Percentiles rank a stretch among this genome's conserved stretches.
Conservation (phyloP, 2,113 vertebrate genomes). For the Paracanthobrama guichenoti region DNA sequence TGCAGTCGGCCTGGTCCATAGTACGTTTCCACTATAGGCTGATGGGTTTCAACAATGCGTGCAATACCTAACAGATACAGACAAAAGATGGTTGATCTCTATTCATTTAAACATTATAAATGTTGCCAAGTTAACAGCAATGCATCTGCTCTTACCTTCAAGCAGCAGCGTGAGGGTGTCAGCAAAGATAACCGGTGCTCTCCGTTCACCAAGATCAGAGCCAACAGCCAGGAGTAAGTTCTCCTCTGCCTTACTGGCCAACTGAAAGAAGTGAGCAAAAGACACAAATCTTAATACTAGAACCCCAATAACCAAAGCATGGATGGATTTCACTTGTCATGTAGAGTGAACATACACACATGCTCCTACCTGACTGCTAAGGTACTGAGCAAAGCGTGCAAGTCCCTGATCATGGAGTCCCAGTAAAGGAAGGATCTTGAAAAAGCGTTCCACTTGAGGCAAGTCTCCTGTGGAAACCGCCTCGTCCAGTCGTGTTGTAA, state of each 20-base stretch:
- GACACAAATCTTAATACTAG: background rate
- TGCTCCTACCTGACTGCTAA: constrained; percentile 87
- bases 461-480: constrained; percentile 89
- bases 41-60: constrained; percentile 93
- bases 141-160: constrained; percentile 80
- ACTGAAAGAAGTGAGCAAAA: constrained; percentile 66
- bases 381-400: constrained; percentile 91
- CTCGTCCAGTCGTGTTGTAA: constrained; percentile 86
- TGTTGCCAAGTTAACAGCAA: background rate
- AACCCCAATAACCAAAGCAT: background rate
- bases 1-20: constrained; percentile 92
- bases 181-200: constrained; percentile 90
- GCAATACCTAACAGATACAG: constrained; percentile 82
- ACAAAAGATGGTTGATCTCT: background rate
- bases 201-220: constrained; percentile 86
- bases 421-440: constrained; percentile 96
- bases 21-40: constrained; percentile 96
- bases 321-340: background rate
- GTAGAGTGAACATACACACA: constrained; percentile 62
- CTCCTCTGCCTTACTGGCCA: constrained; percentile 92
- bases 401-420: constrained; percentile 96
- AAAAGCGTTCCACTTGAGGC: constrained; percentile 94
- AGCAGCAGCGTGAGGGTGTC: constrained; percentile 94
- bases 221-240: constrained; percentile 88
- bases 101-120: background rate